These are phyloP conservation scores for Plecturocebus donacophilus DNA, from an alignment of 2,113 vertebrate genomes.

Conservation along the genomic window DNA sequence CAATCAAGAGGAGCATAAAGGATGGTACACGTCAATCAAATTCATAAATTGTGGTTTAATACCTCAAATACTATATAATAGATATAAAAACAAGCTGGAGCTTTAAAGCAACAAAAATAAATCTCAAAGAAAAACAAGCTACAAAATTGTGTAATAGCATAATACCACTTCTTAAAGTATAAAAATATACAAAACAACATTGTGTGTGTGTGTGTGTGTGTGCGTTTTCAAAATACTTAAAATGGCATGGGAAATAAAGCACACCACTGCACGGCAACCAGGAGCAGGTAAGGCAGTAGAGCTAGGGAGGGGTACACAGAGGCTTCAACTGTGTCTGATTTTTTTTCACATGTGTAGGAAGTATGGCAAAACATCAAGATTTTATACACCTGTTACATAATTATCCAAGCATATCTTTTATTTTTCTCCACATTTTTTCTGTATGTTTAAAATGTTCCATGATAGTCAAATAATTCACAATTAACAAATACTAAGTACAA, in stretches of 20 bases:
- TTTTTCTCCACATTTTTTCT: neutral
- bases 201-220: neutral
- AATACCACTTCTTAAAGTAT: neutral
- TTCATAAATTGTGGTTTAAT: neutral
- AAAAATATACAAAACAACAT: neutral
- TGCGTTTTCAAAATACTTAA: neutral
- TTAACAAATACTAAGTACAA: neutral
- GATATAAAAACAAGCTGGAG: neutral
- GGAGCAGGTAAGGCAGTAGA: neutral
- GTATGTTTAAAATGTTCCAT: slow-evolving; percentile 9
- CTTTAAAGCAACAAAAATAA: neutral
- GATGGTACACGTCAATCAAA: neutral
- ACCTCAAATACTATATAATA: neutral
- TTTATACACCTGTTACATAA: neutral
- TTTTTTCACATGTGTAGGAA: neutral
- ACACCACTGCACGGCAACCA: neutral
- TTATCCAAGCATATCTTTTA: neutral
- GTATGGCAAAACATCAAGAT: neutral
- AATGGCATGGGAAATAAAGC: neutral
- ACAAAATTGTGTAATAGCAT: neutral
- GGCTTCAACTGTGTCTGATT: neutral
- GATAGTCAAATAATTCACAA: neutral
- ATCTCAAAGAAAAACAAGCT: neutral
- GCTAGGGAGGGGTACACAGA: neutral
- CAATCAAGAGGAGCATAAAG: neutral